Evolutionary conservation across 2,113 vertebrate genomes (phyloP).

Genomic region (Salvator merianae): DNA sequence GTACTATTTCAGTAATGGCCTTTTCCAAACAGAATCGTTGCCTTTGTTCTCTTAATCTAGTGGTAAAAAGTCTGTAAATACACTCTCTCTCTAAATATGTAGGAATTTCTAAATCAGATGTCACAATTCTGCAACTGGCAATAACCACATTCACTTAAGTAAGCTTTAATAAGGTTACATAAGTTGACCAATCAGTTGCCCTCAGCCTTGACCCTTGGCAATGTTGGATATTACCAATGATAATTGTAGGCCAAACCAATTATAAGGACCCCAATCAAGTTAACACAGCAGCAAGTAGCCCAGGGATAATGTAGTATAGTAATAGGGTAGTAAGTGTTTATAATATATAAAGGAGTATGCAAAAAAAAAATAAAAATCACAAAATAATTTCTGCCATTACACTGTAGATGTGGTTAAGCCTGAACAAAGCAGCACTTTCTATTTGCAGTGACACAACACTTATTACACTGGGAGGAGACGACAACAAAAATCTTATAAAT

Average conservation of each 20-base stretch:
- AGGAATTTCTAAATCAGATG: neutral
- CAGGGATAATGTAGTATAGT: neutral
- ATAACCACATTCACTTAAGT: constrained; percentile 19
- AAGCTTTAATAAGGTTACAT: constrained; percentile 8
- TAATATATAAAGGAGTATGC: too few relatives aligned
- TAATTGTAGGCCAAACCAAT: neutral
- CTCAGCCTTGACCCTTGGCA: neutral
- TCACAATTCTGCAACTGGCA: neutral
- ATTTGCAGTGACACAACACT: too few relatives aligned
- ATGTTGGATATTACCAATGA: neutral
- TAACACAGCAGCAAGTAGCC: neutral
- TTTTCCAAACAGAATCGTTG: neutral
- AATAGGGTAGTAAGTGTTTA: too few relatives aligned
- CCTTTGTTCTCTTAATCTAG: neutral
- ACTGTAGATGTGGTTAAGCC: too few relatives aligned
- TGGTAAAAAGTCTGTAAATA: constrained; percentile 6
- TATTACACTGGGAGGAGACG: too few relatives aligned
- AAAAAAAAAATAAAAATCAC: too few relatives aligned
- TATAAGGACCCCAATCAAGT: neutral
- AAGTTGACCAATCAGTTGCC: neutral
- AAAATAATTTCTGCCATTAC: too few relatives aligned
- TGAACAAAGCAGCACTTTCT: too few relatives aligned
- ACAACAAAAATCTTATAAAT: too few relatives aligned
- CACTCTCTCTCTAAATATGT: constrained; percentile 13
- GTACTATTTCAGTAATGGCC: neutral